Conservation (phyloP, 2,797 vertebrate genomes). For the Sardinella longiceps region DNA sequence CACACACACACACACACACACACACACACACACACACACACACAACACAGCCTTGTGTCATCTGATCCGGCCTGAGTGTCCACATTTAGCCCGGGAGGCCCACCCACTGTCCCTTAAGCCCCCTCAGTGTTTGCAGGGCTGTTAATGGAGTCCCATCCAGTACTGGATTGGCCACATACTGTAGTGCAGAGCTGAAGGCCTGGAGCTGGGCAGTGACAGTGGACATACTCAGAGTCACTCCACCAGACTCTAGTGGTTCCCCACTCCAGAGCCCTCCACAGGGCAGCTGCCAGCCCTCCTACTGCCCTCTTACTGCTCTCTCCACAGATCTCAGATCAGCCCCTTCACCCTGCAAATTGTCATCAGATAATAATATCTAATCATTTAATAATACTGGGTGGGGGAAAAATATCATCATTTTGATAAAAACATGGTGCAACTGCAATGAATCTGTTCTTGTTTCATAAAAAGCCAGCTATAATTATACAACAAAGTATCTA, state of each 20-base stretch:
- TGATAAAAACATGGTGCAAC: too few relatives aligned
- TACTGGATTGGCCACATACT: too few relatives aligned
- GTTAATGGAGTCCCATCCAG: background rate
- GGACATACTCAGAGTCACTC: background rate
- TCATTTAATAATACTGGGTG: too few relatives aligned
- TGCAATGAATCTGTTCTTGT: too few relatives aligned
- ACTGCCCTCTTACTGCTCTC: too few relatives aligned
- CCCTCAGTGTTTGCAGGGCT: background rate
- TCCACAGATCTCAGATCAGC: too few relatives aligned
- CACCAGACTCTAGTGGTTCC: background rate
- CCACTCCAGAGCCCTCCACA: background rate
- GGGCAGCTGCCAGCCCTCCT: background rate
- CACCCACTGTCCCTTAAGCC: background rate
- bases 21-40: background rate
- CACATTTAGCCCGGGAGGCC: background rate
- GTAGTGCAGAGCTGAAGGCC: background rate
- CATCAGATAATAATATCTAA: too few relatives aligned
- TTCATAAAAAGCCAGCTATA: too few relatives aligned
- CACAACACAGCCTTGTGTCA: background rate
- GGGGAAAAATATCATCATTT: too few relatives aligned
- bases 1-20: background rate
- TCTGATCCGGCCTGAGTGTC: background rate
- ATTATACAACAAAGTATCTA: too few relatives aligned
- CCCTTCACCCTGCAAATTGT: too few relatives aligned
- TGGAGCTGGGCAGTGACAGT: background rate